A percentile compares a stretch with the other conserved stretches of the same genome.
Conservation (phyloP, 1,140 invertebrate genomes). For the Bemisia tabaci region DNA sequence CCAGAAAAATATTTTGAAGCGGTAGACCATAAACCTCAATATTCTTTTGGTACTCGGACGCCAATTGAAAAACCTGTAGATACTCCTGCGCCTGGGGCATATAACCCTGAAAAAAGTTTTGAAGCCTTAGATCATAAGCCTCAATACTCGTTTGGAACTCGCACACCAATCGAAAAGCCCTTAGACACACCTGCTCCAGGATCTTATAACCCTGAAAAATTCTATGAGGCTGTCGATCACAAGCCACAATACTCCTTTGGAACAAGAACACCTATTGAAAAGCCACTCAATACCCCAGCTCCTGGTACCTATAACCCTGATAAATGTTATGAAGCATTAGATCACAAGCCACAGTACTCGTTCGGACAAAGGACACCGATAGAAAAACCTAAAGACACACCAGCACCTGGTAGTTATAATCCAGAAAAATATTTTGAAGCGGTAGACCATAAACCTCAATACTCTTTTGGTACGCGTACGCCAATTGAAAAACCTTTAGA, state of each 20-base stretch:
- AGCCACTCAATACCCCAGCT: slow-evolving; percentile 24
- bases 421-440: slow-evolving; percentile 51
- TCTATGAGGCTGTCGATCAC: slow-evolving; percentile 18
- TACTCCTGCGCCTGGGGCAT: slow-evolving; percentile 69
- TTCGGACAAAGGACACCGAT: slow-evolving; percentile 16
- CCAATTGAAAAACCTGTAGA: slow-evolving; percentile 52
- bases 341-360: slow-evolving; percentile 7
- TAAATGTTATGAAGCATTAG: slow-evolving; percentile 37
- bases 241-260: slow-evolving; percentile 18
- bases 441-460: slow-evolving; percentile 21
- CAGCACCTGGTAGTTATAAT: slow-evolving; percentile 61
- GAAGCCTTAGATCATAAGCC: slow-evolving; percentile 17
- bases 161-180: slow-evolving; percentile 22
- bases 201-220: slow-evolving; percentile 24
- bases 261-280: slow-evolving; percentile 27
- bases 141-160: slow-evolving; percentile 13
- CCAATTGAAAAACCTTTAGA: slow-evolving; percentile 26
- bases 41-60: slow-evolving; percentile 36
- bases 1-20: slow-evolving; percentile 53
- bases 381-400: slow-evolving; percentile 33
- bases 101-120: slow-evolving; percentile 48
- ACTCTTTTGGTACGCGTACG: slow-evolving; percentile 30
- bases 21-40: slow-evolving; percentile 37
- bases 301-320: slow-evolving; percentile 34
- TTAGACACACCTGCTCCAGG: slow-evolving; percentile 33